phyloP scores from a whole-genome alignment of 2,888 invertebrate species.

The Pheosia gnoma region DNA sequence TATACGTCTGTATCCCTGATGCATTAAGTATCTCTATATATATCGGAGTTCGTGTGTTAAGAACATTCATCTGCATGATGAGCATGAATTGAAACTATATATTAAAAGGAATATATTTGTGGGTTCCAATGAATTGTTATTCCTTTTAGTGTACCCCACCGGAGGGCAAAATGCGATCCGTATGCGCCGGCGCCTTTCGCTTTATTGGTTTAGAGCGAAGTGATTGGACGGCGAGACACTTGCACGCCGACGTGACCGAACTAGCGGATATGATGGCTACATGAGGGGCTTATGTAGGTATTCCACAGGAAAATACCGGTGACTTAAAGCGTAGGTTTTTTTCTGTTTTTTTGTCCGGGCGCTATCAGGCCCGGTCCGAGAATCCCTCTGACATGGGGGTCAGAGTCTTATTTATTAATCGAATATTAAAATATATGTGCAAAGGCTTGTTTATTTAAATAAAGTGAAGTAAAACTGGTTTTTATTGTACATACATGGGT shows the following conservation, averaged over 20 bases:
- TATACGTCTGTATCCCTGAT: no score
- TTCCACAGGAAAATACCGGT: constrained; percentile 14
- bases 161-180: constrained; percentile 48
- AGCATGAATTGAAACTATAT: no score
- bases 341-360: not conserved
- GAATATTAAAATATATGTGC: no score
- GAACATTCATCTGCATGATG: no score
- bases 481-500: no score
- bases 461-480: no score
- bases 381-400: no score
- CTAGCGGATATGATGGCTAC: constrained; percentile 33
- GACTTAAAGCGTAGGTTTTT: not conserved
- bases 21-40: no score
- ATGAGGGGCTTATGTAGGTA: constrained; percentile 23
- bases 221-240: constrained; percentile 71
- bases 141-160: constrained; percentile 22
- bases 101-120: not conserved
- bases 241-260: constrained; percentile 62
- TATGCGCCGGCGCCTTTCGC: constrained; percentile 72
- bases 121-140: not conserved
- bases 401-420: no score
- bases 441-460: no score
- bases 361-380: no score
- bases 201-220: constrained; percentile 75
- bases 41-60: no score